Evolutionary conservation across 37 sponge, comb jelly and placozoan genomes (phyloP).

Genomic region (Corticium candelabrum): DNA sequence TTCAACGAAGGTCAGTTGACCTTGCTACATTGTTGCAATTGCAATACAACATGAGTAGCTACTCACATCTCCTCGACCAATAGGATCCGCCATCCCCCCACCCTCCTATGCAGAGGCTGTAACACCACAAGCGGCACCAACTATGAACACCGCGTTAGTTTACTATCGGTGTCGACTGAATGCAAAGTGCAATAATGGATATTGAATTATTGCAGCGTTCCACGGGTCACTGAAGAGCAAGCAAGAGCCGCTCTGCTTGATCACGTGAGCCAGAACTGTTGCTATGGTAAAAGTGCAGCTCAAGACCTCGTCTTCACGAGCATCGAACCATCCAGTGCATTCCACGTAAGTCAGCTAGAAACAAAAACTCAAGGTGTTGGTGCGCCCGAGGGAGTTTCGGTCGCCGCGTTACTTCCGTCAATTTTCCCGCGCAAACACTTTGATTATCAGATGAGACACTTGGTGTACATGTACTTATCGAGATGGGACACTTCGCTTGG

Average conservation of each 20-base stretch:
- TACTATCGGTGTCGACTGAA: not conserved
- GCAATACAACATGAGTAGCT: too few relatives aligned
- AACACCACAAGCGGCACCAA: not conserved
- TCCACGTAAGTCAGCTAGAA: conserved; percentile 11
- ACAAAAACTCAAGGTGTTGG: not conserved
- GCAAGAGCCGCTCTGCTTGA: conserved; percentile 39
- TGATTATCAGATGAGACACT: too few relatives aligned
- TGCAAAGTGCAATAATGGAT: too few relatives aligned
- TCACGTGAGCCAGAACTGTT: conserved; percentile 31
- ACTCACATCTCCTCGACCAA: too few relatives aligned
- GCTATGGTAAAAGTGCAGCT: conserved; percentile 57
- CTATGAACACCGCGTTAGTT: not conserved
- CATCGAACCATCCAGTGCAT: conserved; percentile 54
- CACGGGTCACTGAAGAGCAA: conserved; percentile 43
- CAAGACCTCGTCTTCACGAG: conserved; percentile 40
- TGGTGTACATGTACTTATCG: too few relatives aligned
- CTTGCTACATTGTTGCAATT: too few relatives aligned
- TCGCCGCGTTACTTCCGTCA: too few relatives aligned
- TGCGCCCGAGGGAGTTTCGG: not conserved
- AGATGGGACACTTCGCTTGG: too few relatives aligned
- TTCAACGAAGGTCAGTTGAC: conserved; percentile 27
- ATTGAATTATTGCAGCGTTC: too few relatives aligned
- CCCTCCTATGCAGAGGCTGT: conserved; percentile 12
- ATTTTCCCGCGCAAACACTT: too few relatives aligned
- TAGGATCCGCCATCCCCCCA: too few relatives aligned